Base-by-base conservation (phyloP, 2,888 invertebrate species). In the Lycophotia porphyrea region DNA sequence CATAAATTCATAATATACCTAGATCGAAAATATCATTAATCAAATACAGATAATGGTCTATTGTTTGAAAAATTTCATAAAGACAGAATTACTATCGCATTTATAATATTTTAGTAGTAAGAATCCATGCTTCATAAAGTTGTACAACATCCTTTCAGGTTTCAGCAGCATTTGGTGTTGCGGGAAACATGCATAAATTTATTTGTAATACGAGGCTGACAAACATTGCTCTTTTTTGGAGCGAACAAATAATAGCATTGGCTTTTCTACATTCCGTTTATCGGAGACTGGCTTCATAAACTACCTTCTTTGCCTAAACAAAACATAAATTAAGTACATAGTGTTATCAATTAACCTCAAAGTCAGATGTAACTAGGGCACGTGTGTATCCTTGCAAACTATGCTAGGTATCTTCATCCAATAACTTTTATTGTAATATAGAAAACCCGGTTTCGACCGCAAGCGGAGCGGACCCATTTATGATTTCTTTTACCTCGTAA, bases 301-400 rank as follows among this genome's bases (percentile, higher is more conserved):
- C 15, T 49, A 47, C 5, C 13, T n/a, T 24, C 5, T 39, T 67
- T 9, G 4, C 34, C 21, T 21, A 66, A 73, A 66, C 24, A 66
- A 78, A 31, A 31, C 31, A 44, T 73, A 42, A 67, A 39, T 52
- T 44, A 55, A 66, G 36, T 70, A 71, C 21, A 67, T 21, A 36
- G 31, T 52, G 49, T 71, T 76, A 77, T 80, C 83, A 67, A 76
- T 70, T 3, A 81, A 44, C 42, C 42, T 44, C 27, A n/a, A 60
- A 69, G 44, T 47, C 21, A 31, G 55, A 63, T 5, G 55, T 42
- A 81, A 67, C 42, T 80, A 60, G 68, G 36, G 34, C 79, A 58
- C n/a, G 21, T n/a, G 15, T 5, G n/a, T 58, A 49, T 75, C 58
- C 36, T 52, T 55, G 44, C 60, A 75, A 75, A 75, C 44, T 69